A percentile compares a stretch with the other conserved stretches of the same genome.
phyloP scores from a whole-genome alignment of 1,140 invertebrate species.

The Hyposmocoma kahamanoa region DNA sequence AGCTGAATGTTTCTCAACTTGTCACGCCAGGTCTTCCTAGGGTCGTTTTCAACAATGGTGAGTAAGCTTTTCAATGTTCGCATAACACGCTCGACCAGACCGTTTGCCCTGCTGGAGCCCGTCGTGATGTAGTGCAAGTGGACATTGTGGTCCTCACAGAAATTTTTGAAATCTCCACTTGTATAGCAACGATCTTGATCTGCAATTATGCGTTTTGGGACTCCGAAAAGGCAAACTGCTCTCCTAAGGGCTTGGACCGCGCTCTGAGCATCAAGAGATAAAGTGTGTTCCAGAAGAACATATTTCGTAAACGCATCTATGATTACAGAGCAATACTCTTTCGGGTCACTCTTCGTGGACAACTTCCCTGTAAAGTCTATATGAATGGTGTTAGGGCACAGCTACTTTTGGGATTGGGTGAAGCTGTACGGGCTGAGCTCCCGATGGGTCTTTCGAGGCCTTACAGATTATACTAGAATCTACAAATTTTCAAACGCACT shows the following conservation, averaged over 20 bases:
- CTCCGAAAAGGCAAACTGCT: conserved; percentile 28
- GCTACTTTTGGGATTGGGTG: conserved; percentile 20
- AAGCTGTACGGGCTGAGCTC: not conserved
- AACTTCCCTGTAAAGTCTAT: conserved; percentile 30
- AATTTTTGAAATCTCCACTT: conserved; percentile 22
- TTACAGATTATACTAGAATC: not conserved
- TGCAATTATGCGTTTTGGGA: conserved; percentile 30
- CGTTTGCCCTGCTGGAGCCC: conserved; percentile 30
- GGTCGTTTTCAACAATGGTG: conserved; percentile 22
- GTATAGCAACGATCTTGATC: conserved; percentile 29
- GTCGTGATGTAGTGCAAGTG: conserved; percentile 34
- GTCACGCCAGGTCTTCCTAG: conserved; percentile 26
- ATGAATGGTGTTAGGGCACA: conserved; percentile 30
- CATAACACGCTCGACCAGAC: conserved; percentile 30
- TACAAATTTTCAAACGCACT: not conserved
- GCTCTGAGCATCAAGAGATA: conserved; percentile 19
- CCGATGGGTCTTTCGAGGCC: not conserved
- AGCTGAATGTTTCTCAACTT: conserved; percentile 28
- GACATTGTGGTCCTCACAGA: conserved; percentile 24
- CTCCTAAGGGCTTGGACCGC: conserved; percentile 21
- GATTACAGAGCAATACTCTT: conserved; percentile 25
- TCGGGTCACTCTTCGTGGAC: conserved; percentile 22
- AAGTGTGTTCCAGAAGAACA: conserved; percentile 22
- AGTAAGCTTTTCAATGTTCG: conserved; percentile 22
- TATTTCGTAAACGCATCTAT: conserved; percentile 34